Evolutionary conservation across 2,113 vertebrate genomes (phyloP).

Genomic region (Epinephelus lanceolatus): DNA sequence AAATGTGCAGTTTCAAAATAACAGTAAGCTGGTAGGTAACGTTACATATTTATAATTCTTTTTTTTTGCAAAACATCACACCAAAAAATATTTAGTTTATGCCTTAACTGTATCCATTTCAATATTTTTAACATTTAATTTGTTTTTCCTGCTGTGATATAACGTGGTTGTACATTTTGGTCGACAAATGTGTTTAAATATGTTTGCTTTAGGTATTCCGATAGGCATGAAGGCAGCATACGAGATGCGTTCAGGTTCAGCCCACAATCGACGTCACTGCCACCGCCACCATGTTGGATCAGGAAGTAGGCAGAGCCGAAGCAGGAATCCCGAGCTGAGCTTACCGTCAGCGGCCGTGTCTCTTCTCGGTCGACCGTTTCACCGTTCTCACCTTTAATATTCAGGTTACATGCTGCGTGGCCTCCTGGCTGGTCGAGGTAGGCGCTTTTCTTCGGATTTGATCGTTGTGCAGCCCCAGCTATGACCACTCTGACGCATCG

Average conservation of each 20-base stretch:
- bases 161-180: too few relatives aligned
- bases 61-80: too few relatives aligned
- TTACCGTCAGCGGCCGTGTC: constrained; percentile 48
- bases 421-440: constrained; percentile 32
- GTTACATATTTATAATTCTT: too few relatives aligned
- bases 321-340: constrained; percentile 61
- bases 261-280: constrained; percentile 85
- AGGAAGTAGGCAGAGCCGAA: constrained; percentile 77
- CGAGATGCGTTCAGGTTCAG: constrained; percentile 29
- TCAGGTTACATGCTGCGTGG: constrained; percentile 63
- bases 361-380: constrained; percentile 19
- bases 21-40: not conserved
- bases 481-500: constrained; percentile 94
- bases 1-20: not conserved
- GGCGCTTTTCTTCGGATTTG: constrained; percentile 40
- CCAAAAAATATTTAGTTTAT: too few relatives aligned
- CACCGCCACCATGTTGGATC: constrained; percentile 90
- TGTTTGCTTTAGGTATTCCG: not conserved
- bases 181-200: too few relatives aligned
- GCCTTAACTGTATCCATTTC: too few relatives aligned
- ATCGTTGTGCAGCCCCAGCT: constrained; percentile 57
- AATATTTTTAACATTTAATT: too few relatives aligned
- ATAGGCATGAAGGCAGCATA: constrained; percentile 37
- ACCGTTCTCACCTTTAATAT: constrained; percentile 6
- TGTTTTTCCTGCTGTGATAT: too few relatives aligned